These are phyloP conservation scores for Pollenia griseotomentosa DNA, from an alignment of 2,888 invertebrate species.

Conservation along the genomic window DNA sequence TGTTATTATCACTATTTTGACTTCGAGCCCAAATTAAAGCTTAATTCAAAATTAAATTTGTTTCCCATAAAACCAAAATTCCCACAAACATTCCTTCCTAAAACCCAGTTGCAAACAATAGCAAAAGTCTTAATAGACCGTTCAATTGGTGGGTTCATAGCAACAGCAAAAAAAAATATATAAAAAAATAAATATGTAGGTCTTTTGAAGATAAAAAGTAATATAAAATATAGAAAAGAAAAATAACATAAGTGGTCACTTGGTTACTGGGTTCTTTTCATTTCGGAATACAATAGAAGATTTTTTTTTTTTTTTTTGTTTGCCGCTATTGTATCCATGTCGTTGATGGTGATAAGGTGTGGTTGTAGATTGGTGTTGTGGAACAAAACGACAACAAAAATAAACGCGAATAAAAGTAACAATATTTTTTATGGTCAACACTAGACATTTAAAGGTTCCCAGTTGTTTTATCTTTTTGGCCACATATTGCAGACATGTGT, in stretches of 20 bases:
- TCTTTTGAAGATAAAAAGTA: slow-evolving; percentile 42
- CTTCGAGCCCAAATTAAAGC: too few species aligned
- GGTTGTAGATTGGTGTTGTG: slow-evolving; percentile 53
- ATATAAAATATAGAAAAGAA: slow-evolving; percentile 25
- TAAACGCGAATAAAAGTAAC: slow-evolving; percentile 15
- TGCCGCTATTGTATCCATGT: slow-evolving; percentile 6
- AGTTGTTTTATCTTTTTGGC: slow-evolving; percentile 27
- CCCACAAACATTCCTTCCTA: background rate
- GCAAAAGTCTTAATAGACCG: slow-evolving; percentile 40
- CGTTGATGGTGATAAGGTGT: slow-evolving; percentile 64
- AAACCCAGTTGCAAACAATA: slow-evolving; percentile 19
- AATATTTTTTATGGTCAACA: slow-evolving; percentile 42
- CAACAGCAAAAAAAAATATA: background rate
- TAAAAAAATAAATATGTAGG: slow-evolving; percentile 53
- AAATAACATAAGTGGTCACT: slow-evolving; percentile 64
- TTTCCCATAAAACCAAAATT: background rate
- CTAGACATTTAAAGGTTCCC: slow-evolving; percentile 44
- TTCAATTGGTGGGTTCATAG: slow-evolving; percentile 22
- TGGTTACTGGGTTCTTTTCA: slow-evolving; percentile 69
- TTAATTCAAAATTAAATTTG: background rate
- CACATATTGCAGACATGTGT: slow-evolving; percentile 8
- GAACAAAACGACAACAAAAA: slow-evolving; percentile 9
- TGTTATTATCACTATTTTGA: too few species aligned
- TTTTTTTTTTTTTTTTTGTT: slow-evolving; percentile 4
- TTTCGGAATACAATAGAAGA: slow-evolving; percentile 54